phyloP scores from a whole-genome alignment of 2,113 vertebrate genomes.

The Paraplagusia blochii region DNA sequence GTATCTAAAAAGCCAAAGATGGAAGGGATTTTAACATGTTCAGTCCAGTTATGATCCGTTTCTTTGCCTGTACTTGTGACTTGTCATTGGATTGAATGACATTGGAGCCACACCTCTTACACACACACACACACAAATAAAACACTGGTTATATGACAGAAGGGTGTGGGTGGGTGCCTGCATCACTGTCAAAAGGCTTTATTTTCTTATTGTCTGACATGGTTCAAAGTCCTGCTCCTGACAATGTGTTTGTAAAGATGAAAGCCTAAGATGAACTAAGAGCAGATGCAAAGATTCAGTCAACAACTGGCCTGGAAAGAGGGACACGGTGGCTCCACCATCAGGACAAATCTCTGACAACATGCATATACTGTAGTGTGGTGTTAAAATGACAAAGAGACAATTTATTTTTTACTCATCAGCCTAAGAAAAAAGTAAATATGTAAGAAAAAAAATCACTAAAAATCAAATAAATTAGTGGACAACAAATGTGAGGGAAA shows the following conservation, averaged over 20 bases:
- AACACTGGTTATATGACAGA: conserved; percentile 29
- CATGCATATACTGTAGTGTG: no score
- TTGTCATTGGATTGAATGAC: conserved; percentile 30
- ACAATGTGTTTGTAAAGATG: not conserved
- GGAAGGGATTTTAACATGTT: not conserved
- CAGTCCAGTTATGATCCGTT: not conserved
- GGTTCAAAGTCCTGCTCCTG: not conserved
- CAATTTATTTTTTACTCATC: no score
- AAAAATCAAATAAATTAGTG: no score
- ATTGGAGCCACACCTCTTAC: conserved; percentile 41
- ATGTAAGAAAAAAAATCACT: no score
- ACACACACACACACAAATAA: conserved; percentile 36
- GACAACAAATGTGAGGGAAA: no score
- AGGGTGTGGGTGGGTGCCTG: conserved; percentile 38
- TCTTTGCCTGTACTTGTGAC: conserved; percentile 10
- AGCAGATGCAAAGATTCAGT: not conserved
- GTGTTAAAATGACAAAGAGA: no score
- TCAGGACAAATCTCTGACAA: no score
- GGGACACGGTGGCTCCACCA: no score
- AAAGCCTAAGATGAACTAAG: not conserved
- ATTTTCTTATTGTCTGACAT: conserved; percentile 17
- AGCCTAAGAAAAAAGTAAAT: no score
- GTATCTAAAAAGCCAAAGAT: conserved; percentile 3
- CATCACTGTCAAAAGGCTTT: conserved; percentile 1
- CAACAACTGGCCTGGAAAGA: no score